Percentiles rank a stretch among this genome's conserved stretches.
These are phyloP conservation scores for Pteropus rufus DNA, from an alignment of 2,797 vertebrate species.

Conservation along the genomic window DNA sequence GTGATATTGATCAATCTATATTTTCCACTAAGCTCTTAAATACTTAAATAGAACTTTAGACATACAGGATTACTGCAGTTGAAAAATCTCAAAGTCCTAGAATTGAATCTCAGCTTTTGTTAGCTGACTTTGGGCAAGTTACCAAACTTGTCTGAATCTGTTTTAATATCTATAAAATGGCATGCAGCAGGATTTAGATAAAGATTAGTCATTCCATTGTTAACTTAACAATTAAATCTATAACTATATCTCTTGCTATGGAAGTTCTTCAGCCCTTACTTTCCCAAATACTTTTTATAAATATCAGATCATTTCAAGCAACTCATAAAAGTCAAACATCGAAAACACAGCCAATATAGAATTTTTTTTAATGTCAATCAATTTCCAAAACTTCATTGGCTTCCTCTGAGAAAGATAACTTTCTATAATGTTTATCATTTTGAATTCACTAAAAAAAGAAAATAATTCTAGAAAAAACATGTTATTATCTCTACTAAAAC, in stretches of 20 bases:
- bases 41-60: neutral
- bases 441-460: neutral
- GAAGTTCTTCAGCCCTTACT: neutral
- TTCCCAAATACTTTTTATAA: conserved; percentile 3
- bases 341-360: neutral
- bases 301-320: neutral
- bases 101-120: neutral
- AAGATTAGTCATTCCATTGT: neutral
- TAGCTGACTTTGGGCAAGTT: neutral
- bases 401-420: neutral
- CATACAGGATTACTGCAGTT: neutral
- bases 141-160: neutral
- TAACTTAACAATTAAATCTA: neutral
- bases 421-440: neutral
- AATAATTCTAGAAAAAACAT: neutral
- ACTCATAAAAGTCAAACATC: neutral
- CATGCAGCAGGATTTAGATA: neutral
- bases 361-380: neutral
- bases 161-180: conserved; percentile 16
- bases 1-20: neutral
- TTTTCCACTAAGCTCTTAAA: conserved; percentile 30
- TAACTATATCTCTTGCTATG: neutral
- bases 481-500: neutral
- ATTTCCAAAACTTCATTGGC: neutral
- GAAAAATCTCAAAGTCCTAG: neutral